Base-by-base conservation (phyloP, 1,140 invertebrate species). In the Macrotrachela quadricornifera region DNA sequence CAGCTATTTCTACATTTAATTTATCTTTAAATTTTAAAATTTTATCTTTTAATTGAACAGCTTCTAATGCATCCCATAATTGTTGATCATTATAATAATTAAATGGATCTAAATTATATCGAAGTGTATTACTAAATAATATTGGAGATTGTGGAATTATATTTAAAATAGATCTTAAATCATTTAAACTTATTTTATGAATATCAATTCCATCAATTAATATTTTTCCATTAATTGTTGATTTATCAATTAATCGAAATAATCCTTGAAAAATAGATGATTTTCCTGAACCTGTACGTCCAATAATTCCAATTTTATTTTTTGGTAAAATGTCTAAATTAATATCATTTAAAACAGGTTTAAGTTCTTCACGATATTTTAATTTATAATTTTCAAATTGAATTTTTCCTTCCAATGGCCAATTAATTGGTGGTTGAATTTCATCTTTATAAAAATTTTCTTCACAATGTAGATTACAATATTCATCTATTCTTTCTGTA, bases 201-300 rank as follows among this genome's bases (percentile, higher is more conserved):
- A n/a, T n/a, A n/a, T n/a, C n/a, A n/a, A n/a, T n/a, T n/a, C n/a
- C n/a, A n/a, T 70, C 68, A 44, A 70, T 59, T 18, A 54, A 50
- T 21, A 71, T 65, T 16, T 58, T 55, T 49, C 69, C 69, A 16
- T 62, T 60, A n/a, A n/a, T n/a, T 44, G 49, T 56, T 17, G 59
- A 47, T 9, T 67, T 59, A 55, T 69, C 67, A 21, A 63, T 59
- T 56, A 66, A 61, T 15, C 52, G 44, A 14, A 54, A 54, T 12
- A 54, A 10, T 11, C 46, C 52, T 36, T 18, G 41, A 21, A 48
- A 43, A 10, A 54, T 21, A 36, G 48, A 50, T 61, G 81, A 85
- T 72, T 92, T 92, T 44, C 87, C 87, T 21, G 84, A 81, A 37
- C 86, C 86, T 1, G 86, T 91, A 60, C 86, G 74, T n/a, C 86